phyloP scores from a whole-genome alignment of 1,140 invertebrate genomes.

The Anadara kagoshimensis region DNA sequence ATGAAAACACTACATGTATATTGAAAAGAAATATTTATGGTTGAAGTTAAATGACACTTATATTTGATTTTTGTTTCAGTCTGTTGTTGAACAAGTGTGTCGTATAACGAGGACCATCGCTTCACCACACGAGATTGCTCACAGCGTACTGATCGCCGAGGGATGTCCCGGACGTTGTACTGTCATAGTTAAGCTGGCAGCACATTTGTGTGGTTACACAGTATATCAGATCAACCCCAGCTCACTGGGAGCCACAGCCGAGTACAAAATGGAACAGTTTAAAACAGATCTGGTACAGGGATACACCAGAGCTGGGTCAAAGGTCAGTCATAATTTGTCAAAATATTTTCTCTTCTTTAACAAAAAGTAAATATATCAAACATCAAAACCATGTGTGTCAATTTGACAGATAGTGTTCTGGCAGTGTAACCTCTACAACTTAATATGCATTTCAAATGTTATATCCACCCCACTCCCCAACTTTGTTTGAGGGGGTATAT shows the following conservation, averaged over 20 bases:
- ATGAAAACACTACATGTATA: too few species aligned
- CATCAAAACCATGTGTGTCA: too few species aligned
- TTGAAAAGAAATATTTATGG: too few species aligned
- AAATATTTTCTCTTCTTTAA: not conserved
- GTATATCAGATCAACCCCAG: slow-evolving; percentile 67
- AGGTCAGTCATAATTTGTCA: slow-evolving; percentile 52
- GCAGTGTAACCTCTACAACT: too few species aligned
- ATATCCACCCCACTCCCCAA: too few species aligned
- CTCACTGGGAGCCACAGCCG: slow-evolving; percentile 38
- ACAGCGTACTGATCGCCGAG: slow-evolving; percentile 67
- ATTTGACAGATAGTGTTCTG: too few species aligned
- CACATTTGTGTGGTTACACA: slow-evolving; percentile 68
- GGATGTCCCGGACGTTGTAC: slow-evolving; percentile 67
- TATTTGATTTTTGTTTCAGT: slow-evolving; percentile 44
- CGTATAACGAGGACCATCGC: slow-evolving; percentile 66
- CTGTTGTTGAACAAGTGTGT: slow-evolving; percentile 69
- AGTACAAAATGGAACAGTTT: slow-evolving; percentile 67
- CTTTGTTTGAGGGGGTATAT: too few species aligned
- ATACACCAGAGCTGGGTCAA: slow-evolving; percentile 69
- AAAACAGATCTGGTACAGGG: slow-evolving; percentile 68
- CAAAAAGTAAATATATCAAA: too few species aligned
- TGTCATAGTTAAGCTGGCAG: slow-evolving; percentile 66
- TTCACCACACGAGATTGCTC: slow-evolving; percentile 70
- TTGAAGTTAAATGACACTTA: not conserved
- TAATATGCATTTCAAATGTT: too few species aligned